Evolutionary conservation across 1,140 invertebrate genomes (phyloP).

Genomic region (Calliphora vicina): DNA sequence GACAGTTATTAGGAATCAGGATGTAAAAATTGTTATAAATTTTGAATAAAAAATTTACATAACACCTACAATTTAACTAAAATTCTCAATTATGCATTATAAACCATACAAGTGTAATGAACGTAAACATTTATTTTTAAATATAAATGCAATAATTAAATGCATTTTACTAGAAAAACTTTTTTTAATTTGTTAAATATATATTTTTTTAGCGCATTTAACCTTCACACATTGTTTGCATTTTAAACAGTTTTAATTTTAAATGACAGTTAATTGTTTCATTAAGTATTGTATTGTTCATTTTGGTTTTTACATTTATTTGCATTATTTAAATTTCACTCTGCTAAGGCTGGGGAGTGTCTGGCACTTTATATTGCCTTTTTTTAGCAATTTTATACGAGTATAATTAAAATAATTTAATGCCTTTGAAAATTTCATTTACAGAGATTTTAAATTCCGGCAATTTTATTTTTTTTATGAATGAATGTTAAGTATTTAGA

Average conservation of each 20-base stretch:
- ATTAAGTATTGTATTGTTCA: background rate
- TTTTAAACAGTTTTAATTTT: slow-evolving; percentile 1
- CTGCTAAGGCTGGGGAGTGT: background rate
- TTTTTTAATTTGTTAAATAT: background rate
- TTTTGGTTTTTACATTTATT: background rate
- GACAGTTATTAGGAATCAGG: background rate
- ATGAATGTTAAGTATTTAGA: too few relatives aligned
- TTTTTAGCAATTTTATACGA: too few relatives aligned
- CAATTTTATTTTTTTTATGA: background rate
- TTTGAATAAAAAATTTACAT: background rate
- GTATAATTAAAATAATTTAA: background rate
- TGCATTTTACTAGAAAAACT: background rate
- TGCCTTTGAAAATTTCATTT: background rate
- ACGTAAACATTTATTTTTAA: background rate
- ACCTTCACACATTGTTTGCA: slow-evolving; percentile 4
- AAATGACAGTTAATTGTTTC: background rate
- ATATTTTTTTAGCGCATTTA: background rate
- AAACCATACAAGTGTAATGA: background rate
- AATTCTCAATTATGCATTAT: background rate
- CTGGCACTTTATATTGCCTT: background rate
- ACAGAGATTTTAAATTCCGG: background rate
- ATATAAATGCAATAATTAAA: background rate
- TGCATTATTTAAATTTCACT: background rate
- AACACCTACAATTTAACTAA: background rate
- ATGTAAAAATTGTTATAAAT: background rate